phyloP scores from a whole-genome alignment of 2,113 vertebrate species.

The Hydrochoerus hydrochaeris region DNA sequence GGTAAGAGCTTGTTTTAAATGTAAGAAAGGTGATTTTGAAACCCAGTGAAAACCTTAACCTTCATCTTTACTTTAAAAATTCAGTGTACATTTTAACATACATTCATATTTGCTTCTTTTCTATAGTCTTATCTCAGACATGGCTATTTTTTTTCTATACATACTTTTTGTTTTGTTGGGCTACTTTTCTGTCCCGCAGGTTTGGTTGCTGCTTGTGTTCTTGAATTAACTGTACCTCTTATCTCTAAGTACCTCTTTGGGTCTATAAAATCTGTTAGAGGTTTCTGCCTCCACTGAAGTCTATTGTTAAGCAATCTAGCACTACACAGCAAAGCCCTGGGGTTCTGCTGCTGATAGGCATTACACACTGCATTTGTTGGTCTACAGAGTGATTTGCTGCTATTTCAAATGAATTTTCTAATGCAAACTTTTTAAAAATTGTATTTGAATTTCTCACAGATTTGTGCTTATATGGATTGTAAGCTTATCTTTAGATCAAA shows the following conservation, averaged over 20 bases:
- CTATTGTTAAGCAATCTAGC: constrained; percentile 33
- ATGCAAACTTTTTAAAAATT: constrained; percentile 39
- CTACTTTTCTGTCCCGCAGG: neutral
- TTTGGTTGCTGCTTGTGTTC: neutral
- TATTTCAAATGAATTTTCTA: constrained; percentile 61
- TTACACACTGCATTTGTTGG: constrained; percentile 15
- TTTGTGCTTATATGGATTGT: neutral
- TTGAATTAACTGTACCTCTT: constrained; percentile 22
- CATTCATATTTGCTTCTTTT: constrained; percentile 7
- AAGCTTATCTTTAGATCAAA: neutral
- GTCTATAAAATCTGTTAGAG: neutral
- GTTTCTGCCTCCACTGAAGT: neutral
- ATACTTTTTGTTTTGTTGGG: neutral
- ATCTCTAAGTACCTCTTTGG: constrained; percentile 21
- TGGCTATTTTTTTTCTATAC: neutral
- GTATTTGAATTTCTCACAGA: constrained; percentile 26
- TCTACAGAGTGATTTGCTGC: constrained; percentile 35
- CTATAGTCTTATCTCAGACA: neutral
- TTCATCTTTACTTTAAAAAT: neutral
- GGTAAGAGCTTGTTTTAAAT: neutral
- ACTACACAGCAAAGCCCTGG: constrained; percentile 31
- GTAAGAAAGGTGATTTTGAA: neutral
- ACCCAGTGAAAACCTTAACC: neutral
- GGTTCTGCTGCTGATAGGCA: neutral
- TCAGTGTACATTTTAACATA: constrained; percentile 40